phyloP scores from a whole-genome alignment of 2,113 vertebrate genomes.

The Cryptotis parvus region DNA sequence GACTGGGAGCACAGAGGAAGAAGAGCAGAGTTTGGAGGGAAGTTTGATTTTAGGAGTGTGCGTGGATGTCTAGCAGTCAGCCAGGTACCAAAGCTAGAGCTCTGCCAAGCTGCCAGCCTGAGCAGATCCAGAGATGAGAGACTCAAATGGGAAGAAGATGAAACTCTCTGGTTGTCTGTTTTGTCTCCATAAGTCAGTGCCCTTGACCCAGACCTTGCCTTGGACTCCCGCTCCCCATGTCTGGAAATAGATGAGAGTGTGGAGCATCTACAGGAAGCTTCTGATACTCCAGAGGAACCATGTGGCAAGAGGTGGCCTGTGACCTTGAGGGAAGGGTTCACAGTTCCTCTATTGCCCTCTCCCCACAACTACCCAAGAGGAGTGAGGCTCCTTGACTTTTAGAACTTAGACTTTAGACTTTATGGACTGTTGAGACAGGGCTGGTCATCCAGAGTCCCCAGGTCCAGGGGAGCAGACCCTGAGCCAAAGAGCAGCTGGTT shows the following conservation, averaged over 20 bases:
- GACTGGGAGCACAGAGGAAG: background rate
- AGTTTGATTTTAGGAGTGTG: conserved; percentile 9
- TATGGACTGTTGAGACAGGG: background rate
- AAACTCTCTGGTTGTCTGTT: conserved; percentile 28
- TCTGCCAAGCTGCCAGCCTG: background rate
- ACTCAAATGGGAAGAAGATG: background rate
- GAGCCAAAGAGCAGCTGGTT: background rate
- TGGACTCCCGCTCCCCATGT: background rate
- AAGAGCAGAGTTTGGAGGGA: background rate
- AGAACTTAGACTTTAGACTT: too few relatives aligned
- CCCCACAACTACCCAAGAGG: too few relatives aligned
- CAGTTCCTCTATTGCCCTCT: background rate
- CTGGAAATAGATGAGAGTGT: conserved; percentile 5
- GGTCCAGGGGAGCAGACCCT: too few relatives aligned
- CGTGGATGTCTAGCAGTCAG: background rate
- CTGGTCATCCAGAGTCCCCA: background rate
- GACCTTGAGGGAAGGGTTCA: background rate
- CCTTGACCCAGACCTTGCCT: background rate
- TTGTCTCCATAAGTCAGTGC: conserved; percentile 14
- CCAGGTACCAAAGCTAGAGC: background rate
- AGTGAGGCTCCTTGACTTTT: too few relatives aligned
- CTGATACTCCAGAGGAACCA: background rate
- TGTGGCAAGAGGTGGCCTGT: background rate
- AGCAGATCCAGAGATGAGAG: background rate
- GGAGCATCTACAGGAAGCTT: background rate